Percentiles rank a stretch among this genome's conserved stretches.
Conservation (phyloP, 1,140 invertebrate genomes). For the Cydia strobilella region DNA sequence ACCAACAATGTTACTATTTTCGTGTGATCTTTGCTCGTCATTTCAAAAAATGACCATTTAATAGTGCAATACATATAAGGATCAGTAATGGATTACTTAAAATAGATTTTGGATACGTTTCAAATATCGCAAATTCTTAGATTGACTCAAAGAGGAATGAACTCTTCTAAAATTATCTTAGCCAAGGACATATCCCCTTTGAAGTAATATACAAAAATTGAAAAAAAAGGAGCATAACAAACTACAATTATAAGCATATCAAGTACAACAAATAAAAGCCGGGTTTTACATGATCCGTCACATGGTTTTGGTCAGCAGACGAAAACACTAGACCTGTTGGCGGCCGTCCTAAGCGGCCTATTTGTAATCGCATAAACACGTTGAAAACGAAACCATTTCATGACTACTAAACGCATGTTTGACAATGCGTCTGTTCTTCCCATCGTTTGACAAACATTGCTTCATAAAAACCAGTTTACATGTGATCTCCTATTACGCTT, state of each 20-base stretch:
- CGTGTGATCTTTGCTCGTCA: too few relatives aligned
- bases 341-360: slow-evolving; percentile 47
- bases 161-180: background rate
- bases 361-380: slow-evolving; percentile 48
- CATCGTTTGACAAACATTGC: background rate
- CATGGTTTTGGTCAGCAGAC: slow-evolving; percentile 61
- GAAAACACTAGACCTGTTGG: slow-evolving; percentile 45
- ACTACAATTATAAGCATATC: background rate
- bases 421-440: background rate
- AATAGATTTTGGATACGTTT: background rate
- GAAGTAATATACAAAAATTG: too few relatives aligned
- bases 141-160: background rate
- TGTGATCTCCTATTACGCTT: background rate
- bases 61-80: background rate
- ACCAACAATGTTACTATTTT: too few relatives aligned
- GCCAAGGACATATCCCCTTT: background rate
- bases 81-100: background rate
- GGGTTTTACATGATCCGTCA: slow-evolving; percentile 40
- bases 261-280: slow-evolving; percentile 21
- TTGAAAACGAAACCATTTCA: slow-evolving; percentile 36
- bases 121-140: background rate
- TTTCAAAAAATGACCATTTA: too few relatives aligned
- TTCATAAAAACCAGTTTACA: background rate
- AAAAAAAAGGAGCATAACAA: too few relatives aligned
- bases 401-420: background rate